Percentiles rank a stretch among this genome's conserved stretches.
Conservation (phyloP, 2,797 vertebrate genomes). For the Cyprinella venusta region DNA sequence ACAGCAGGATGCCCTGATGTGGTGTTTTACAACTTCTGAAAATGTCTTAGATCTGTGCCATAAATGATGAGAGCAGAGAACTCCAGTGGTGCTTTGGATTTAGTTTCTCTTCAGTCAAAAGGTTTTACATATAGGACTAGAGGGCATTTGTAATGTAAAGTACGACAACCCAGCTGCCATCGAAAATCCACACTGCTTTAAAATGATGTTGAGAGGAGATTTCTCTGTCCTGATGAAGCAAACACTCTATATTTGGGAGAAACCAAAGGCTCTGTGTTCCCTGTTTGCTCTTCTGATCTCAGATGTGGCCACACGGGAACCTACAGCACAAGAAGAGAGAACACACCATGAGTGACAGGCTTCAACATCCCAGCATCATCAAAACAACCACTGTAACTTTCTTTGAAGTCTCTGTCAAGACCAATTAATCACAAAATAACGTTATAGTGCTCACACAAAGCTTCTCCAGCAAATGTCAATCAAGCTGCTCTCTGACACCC, state of each 20-base stretch:
- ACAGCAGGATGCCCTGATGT: conserved; percentile 83
- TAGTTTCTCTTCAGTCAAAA: conserved; percentile 56
- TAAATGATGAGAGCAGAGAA: conserved; percentile 66
- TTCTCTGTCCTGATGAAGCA: conserved; percentile 71
- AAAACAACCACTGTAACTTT: conserved; percentile 23
- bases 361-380: conserved; percentile 72
- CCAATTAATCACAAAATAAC: conserved; percentile 1
- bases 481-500: conserved; percentile 43
- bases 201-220: conserved; percentile 65
- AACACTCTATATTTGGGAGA: conserved; percentile 71
- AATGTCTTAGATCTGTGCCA: conserved; percentile 70
- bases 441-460: neutral
- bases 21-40: conserved; percentile 76
- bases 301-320: conserved; percentile 66
- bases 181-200: conserved; percentile 52
- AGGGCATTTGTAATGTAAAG: conserved; percentile 66
- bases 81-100: conserved; percentile 39
- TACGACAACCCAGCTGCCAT: conserved; percentile 67
- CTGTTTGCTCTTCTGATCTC: conserved; percentile 73
- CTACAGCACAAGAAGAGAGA: conserved; percentile 68
- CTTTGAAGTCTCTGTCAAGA: conserved; percentile 19
- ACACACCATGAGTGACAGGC: conserved; percentile 72
- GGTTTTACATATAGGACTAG: conserved; percentile 60
- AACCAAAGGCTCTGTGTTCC: conserved; percentile 64
- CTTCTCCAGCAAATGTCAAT: conserved; percentile 53